These are phyloP conservation scores for Melieria omissa DNA, from an alignment of 2,888 invertebrate genomes.

Conservation along the genomic window DNA sequence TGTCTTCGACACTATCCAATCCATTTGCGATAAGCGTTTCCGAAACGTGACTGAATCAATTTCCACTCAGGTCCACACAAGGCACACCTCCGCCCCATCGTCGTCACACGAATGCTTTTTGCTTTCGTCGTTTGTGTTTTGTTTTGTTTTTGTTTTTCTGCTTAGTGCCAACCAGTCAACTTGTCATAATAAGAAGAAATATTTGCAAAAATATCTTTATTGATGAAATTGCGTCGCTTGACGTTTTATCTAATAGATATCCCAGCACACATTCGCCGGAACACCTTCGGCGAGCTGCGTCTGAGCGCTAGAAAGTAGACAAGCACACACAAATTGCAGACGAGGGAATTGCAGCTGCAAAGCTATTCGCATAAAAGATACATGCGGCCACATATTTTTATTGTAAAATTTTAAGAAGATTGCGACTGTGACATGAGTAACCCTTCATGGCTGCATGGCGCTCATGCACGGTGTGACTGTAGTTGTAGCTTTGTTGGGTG, in stretches of 20 bases:
- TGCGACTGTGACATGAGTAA: too few species aligned
- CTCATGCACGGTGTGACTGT: too few species aligned
- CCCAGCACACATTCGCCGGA: too few species aligned
- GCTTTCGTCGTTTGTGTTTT: neutral
- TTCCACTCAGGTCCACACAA: neutral
- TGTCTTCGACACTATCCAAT: conserved; percentile 2
- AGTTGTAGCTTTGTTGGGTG: too few species aligned
- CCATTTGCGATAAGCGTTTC: conserved; percentile 33
- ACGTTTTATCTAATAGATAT: neutral
- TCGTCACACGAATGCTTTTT: neutral
- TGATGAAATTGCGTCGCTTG: conserved; percentile 8
- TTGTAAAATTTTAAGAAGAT: conserved; percentile 20
- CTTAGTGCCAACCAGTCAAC: neutral
- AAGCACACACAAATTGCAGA: conserved; percentile 50
- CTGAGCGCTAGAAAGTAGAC: neutral
- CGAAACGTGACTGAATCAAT: conserved; percentile 29
- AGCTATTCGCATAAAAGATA: conserved; percentile 30
- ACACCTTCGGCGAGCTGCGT: too few species aligned
- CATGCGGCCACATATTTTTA: conserved; percentile 11
- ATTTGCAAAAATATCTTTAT: conserved; percentile 7
- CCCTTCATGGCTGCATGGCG: too few species aligned
- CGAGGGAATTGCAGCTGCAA: conserved; percentile 49
- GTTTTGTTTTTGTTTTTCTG: neutral
- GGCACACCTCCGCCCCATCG: too few species aligned
- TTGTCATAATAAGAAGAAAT: conserved; percentile 1